Conservation (phyloP, 2,113 vertebrate genomes). For the Malaclemys terrapin region DNA sequence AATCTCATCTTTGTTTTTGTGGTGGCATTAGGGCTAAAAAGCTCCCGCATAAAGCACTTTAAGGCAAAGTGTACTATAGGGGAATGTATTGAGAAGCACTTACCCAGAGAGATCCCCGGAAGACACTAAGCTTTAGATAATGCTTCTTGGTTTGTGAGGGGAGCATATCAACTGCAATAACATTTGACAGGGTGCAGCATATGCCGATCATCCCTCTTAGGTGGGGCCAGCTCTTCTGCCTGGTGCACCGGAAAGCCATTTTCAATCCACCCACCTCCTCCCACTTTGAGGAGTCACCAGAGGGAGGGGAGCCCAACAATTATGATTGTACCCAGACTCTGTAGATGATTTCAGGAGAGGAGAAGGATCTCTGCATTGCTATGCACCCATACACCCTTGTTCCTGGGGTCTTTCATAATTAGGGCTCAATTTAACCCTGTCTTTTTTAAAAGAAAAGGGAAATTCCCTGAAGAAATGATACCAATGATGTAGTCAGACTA, state of each 20-base stretch:
- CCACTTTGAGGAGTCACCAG: neutral
- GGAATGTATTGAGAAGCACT: neutral
- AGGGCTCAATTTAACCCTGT: neutral
- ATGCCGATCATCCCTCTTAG: neutral
- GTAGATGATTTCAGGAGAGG: neutral
- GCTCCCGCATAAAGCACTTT: neutral
- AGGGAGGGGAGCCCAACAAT: neutral
- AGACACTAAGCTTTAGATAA: neutral
- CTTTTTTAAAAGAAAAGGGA: neutral
- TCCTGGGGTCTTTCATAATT: neutral
- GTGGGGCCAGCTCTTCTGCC: neutral
- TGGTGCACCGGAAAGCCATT: neutral
- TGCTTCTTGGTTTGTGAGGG: neutral
- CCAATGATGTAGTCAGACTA: neutral
- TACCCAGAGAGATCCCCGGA: neutral
- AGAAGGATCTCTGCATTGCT: neutral
- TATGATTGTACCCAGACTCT: neutral
- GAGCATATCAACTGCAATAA: neutral
- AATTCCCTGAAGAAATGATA: neutral
- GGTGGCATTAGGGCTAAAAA: neutral
- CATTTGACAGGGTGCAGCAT: neutral
- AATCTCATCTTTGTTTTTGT: neutral
- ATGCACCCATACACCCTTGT: neutral
- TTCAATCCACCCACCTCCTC: neutral
- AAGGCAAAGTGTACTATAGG: neutral